These are phyloP conservation scores for Pangasianodon gigas DNA, from an alignment of 2,113 vertebrate genomes.

Conservation along the genomic window DNA sequence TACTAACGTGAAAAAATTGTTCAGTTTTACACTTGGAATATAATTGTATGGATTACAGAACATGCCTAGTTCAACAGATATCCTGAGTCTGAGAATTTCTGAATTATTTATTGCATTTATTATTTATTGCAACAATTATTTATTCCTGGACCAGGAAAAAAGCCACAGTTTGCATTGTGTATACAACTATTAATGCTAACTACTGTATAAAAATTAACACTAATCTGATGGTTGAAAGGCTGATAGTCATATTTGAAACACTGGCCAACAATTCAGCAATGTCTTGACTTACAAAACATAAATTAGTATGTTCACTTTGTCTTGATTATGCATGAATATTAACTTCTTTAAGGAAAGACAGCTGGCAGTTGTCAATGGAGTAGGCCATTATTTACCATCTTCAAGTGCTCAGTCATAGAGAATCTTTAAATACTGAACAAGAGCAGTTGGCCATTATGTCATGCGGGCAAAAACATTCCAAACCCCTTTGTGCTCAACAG, in stretches of 20 bases:
- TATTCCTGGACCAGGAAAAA: not conserved
- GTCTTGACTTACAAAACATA: not conserved
- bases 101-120: not conserved
- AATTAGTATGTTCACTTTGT: not conserved
- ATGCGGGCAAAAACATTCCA: not conserved
- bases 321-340: not conserved
- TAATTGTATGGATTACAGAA: not conserved
- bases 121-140: not conserved
- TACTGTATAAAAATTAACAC: not conserved
- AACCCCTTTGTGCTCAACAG: not conserved
- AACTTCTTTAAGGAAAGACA: not conserved
- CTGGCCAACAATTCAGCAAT: not conserved
- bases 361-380: not conserved
- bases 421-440: not conserved
- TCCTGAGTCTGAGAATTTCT: not conserved
- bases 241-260: not conserved
- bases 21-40: not conserved
- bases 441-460: not conserved
- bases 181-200: not conserved
- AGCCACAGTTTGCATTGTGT: not conserved
- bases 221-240: not conserved
- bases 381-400: not conserved
- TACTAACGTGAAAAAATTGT: not conserved
- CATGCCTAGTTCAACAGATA: not conserved
- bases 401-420: constrained; percentile 4